Conservation (phyloP, 2,113 vertebrate species). For the Natator depressus region DNA sequence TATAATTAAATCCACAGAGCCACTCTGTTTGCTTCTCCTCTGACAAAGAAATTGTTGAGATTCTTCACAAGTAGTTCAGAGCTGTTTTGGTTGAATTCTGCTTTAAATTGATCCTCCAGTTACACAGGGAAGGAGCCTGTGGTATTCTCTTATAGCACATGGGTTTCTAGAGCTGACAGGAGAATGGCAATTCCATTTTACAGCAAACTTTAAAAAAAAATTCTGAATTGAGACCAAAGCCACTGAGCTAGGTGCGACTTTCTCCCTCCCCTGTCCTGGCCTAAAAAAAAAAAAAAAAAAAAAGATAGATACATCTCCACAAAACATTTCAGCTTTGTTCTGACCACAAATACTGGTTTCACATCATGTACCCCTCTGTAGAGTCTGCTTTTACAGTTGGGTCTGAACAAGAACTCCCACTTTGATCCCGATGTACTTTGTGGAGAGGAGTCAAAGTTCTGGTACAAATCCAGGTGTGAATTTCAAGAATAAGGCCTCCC, state of each 20-base stretch:
- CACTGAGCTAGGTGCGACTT: neutral
- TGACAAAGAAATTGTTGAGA: neutral
- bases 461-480: neutral
- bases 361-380: neutral
- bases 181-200: neutral
- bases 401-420: neutral
- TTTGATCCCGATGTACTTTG: neutral
- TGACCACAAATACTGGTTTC: neutral
- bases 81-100: neutral
- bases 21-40: neutral
- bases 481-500: neutral
- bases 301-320: neutral
- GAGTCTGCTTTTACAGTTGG: neutral
- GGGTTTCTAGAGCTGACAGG: neutral
- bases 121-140: neutral
- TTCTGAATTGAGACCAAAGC: constrained; percentile 2
- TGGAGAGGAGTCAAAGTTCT: neutral
- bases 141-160: neutral
- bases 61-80: neutral
- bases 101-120: neutral
- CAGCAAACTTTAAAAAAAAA: neutral
- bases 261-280: neutral
- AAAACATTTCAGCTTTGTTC: neutral
- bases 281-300: neutral
- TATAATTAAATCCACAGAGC: neutral